Percentiles rank a stretch among this genome's conserved stretches.
Evolutionary conservation across 2,113 vertebrate genomes (phyloP).

Genomic region (Cisticola juncidis): DNA sequence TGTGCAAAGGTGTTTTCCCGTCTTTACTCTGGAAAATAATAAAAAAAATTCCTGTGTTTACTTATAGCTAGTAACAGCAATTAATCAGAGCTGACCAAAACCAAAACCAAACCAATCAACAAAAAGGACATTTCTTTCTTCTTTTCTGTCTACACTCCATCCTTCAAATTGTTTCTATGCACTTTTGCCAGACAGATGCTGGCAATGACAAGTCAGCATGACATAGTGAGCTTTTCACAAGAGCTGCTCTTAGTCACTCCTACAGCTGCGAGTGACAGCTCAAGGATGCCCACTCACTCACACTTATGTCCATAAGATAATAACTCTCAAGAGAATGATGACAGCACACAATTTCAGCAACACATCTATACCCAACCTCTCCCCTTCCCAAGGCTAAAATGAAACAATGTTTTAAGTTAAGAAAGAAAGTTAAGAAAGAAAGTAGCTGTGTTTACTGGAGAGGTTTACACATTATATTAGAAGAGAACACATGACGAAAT

Average conservation of each 20-base stretch:
- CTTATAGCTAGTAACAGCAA: background rate
- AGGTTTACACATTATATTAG: background rate
- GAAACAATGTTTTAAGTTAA: background rate
- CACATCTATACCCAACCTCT: background rate
- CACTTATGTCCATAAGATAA: background rate
- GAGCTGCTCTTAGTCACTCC: background rate
- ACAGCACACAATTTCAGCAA: background rate
- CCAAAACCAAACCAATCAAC: background rate
- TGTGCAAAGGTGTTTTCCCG: slow-evolving; percentile 97
- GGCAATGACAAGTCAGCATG: background rate
- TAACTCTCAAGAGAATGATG: background rate
- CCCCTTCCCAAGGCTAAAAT: background rate
- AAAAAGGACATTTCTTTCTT: background rate
- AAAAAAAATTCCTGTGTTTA: background rate
- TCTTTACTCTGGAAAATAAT: slow-evolving; percentile 90
- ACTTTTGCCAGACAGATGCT: background rate
- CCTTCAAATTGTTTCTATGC: background rate
- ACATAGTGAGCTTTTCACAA: background rate
- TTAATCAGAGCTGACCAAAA: background rate
- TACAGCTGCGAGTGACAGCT: background rate
- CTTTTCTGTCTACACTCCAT: background rate
- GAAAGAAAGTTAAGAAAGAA: background rate
- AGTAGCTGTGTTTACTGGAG: background rate
- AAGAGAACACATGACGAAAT: background rate
- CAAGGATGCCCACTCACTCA: background rate